Evolutionary conservation across 92 coral and sea anemone species (phyloP).

Genomic region (Porites lobata): DNA sequence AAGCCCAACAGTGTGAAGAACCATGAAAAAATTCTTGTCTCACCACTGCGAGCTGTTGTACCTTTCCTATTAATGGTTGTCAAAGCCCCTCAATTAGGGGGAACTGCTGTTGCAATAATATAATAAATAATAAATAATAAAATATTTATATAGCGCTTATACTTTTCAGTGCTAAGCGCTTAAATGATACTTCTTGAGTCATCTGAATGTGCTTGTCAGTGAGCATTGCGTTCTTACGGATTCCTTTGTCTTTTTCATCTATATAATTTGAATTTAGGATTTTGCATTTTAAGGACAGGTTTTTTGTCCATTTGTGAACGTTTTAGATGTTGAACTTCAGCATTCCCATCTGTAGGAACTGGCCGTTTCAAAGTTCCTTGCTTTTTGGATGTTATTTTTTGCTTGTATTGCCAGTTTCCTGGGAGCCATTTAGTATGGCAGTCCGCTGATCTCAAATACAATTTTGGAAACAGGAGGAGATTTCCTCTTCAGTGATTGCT

Average conservation of each 20-base stretch:
- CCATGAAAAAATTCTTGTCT: slow-evolving; percentile 22
- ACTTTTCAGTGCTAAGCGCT: too few relatives aligned
- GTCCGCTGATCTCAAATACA: background rate
- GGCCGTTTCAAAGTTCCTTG: background rate
- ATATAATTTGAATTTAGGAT: slow-evolving; percentile 4
- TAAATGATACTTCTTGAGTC: slow-evolving; percentile 1
- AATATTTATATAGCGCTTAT: too few relatives aligned
- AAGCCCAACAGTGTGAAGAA: slow-evolving; percentile 39
- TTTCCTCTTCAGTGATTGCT: background rate
- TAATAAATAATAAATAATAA: too few relatives aligned
- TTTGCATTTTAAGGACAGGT: background rate
- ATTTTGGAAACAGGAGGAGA: background rate
- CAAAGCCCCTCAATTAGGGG: slow-evolving; percentile 43
- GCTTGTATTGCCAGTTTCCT: slow-evolving; percentile 33
- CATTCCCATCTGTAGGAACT: background rate
- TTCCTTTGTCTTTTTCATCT: background rate
- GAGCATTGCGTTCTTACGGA: too few relatives aligned
- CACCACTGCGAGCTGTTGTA: slow-evolving; percentile 45
- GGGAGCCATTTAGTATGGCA: slow-evolving; percentile 3
- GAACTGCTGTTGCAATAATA: slow-evolving; percentile 38
- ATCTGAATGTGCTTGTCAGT: slow-evolving; percentile 32
- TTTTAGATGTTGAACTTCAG: slow-evolving; percentile 33
- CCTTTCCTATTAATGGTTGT: slow-evolving; percentile 30
- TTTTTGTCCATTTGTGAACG: slow-evolving; percentile 18
- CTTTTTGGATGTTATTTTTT: background rate